Evolutionary conservation across 2,888 invertebrate genomes (phyloP), one percentile per base, ranked within the genome.

Genomic region (Ferrisia virgata): DNA sequence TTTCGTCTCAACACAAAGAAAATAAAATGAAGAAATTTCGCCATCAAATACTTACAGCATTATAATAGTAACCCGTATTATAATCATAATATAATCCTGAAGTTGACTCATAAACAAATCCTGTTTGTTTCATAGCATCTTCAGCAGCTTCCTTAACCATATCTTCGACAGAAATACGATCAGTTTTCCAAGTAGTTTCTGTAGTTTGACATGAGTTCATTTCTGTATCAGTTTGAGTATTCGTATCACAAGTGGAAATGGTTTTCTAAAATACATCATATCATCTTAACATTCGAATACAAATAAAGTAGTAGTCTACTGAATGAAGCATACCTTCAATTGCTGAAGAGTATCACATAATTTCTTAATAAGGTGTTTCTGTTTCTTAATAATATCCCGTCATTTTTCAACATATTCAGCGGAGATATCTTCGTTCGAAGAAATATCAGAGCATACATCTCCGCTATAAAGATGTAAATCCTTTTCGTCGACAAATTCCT

Each of bases 31-130:
- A 9, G 8, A 28, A 25, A 64, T 28, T 13, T 11, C 15, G 53
- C 64, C 36, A 25, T n/a, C 18, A 64, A 80, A 82, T 86, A 90
- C 91, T 90, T 91, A 95, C 96, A 86, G 95, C 92, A 90, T 96
- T 95, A 88, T 96, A 96, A 89, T 96, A 96, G 89, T 95, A 96
- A 85, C 96, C 96, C 86, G 95, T 94, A 87, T 93, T 93, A 86
- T 93, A 94, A 89, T 96, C 95, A 89, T 96, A 96, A 89, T 96
- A 96, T 89, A 96, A 91, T 86, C 96, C 96, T 31, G 94, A 94
- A 2, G 93, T 94, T 87, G 94, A 93, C 86, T 96, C 96, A 89
- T 94, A 96, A 36, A 95, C 93, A 91, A 96, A 95, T 22, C 94
- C 94, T 78, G 92, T 92, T 86, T 94, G 91, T 87, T 93, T 92